Conservation (phyloP, 2,797 vertebrate genomes). For the Coendou prehensilis region DNA sequence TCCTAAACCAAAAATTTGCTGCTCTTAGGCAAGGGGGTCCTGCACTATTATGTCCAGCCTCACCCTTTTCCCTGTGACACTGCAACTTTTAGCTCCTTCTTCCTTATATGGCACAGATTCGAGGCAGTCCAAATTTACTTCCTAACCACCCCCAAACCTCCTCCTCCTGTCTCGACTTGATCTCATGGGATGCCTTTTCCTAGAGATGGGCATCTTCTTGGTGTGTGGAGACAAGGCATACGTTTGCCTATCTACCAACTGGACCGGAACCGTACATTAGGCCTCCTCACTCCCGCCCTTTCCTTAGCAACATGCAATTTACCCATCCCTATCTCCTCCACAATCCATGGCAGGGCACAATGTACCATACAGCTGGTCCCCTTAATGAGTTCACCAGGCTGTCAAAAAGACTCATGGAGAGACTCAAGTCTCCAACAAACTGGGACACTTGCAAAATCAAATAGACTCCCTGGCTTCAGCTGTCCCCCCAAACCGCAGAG, state of each 20-base stretch:
- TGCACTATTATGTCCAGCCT: neutral
- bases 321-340: neutral
- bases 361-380: neutral
- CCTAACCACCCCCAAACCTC: neutral
- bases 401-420: neutral
- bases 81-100: neutral
- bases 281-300: neutral
- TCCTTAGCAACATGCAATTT: neutral
- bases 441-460: neutral
- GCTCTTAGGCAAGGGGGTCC: neutral
- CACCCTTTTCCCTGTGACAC: neutral
- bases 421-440: neutral
- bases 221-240: neutral
- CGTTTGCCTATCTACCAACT: neutral
- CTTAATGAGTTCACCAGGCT: neutral
- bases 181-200: neutral
- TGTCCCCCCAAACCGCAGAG: neutral
- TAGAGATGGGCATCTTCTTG: neutral
- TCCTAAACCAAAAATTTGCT: neutral
- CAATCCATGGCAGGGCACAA: neutral
- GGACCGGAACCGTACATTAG: neutral
- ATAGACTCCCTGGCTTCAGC: neutral
- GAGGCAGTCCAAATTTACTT: neutral
- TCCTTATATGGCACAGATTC: neutral
- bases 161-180: neutral